These are phyloP conservation scores for Hyaena hyaena DNA, from an alignment of 2,113 vertebrate species.

Conservation along the genomic window DNA sequence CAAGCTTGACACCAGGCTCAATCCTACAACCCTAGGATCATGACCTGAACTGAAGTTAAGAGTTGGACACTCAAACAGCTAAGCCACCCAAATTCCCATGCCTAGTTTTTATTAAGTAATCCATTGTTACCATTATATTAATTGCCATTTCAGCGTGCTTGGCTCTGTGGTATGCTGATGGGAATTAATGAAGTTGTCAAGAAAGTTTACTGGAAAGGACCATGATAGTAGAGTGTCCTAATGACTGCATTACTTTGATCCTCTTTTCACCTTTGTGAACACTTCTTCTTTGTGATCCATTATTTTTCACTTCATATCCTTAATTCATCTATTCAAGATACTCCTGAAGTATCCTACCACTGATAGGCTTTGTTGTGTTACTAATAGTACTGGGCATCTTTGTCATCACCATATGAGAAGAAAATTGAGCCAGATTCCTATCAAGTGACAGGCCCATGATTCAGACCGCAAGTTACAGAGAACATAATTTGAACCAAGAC, in stretches of 20 bases:
- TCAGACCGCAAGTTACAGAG: background rate
- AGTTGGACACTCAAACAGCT: no score
- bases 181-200: background rate
- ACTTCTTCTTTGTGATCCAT: background rate
- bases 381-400: background rate
- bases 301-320: background rate
- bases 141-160: background rate
- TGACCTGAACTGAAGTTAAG: no score
- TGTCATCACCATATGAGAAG: background rate
- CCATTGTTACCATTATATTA: background rate
- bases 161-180: background rate
- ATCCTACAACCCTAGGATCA: no score
- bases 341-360: background rate
- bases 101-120: background rate
- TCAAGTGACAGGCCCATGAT: background rate
- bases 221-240: background rate
- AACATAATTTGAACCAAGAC: background rate
- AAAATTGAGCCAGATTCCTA: background rate
- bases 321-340: background rate
- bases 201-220: background rate
- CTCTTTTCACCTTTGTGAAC: background rate
- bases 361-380: background rate
- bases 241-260: background rate
- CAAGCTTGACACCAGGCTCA: no score
- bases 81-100: background rate